Evolutionary conservation across 2,888 invertebrate genomes (phyloP).

Genomic region (Aphodius sticticus): DNA sequence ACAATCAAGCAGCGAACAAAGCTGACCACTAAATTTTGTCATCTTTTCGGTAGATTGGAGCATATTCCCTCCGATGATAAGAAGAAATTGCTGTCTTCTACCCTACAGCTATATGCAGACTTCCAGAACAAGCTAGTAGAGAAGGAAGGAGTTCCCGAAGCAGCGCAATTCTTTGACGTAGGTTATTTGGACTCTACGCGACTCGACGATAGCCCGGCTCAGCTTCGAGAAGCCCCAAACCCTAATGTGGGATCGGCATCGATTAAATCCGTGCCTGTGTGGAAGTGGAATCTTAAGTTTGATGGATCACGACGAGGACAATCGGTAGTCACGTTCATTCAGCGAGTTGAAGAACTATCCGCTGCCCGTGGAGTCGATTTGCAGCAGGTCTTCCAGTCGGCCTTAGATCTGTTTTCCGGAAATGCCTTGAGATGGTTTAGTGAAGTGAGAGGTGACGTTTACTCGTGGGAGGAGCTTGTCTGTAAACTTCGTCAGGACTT

Average conservation of each 20-base stretch:
- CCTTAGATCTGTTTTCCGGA: conserved; percentile 7
- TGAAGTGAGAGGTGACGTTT: conserved; percentile 14
- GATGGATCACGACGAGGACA: not conserved
- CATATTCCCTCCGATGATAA: not conserved
- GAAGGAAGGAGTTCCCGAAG: not conserved
- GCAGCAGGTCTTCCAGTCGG: not conserved
- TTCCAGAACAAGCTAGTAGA: no score
- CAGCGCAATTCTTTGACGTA: not conserved
- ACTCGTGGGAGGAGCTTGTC: conserved; percentile 33
- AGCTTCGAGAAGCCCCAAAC: not conserved
- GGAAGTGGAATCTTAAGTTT: not conserved
- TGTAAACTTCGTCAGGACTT: conserved; percentile 36
- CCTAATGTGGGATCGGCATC: not conserved
- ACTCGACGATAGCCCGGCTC: not conserved
- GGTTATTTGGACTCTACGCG: not conserved
- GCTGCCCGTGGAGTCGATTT: not conserved
- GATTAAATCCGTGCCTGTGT: not conserved
- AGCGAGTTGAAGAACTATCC: conserved; percentile 8
- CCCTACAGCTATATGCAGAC: no score
- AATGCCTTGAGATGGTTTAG: conserved; percentile 38
- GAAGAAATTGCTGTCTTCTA: not conserved
- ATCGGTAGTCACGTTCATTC: not conserved
- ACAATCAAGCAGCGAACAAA: not conserved
- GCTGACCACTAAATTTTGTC: not conserved
- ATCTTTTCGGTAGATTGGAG: not conserved